phyloP scores from a whole-genome alignment of 2,888 invertebrate genomes.

The Eutolmus rufibarbis region DNA sequence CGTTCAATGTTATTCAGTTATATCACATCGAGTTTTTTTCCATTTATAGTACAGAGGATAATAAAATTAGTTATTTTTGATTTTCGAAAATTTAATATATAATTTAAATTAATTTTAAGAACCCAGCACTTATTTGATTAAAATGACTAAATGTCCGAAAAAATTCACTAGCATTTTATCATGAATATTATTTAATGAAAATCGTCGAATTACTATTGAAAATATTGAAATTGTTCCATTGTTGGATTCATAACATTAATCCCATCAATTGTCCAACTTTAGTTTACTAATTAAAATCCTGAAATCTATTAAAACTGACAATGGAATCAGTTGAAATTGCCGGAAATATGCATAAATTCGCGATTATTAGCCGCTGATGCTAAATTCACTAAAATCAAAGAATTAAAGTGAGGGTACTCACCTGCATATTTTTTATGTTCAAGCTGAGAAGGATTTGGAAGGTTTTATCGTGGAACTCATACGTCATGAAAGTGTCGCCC shows the following conservation, averaged over 20 bases:
- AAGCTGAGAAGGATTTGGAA: slow-evolving; percentile 57
- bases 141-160: not conserved
- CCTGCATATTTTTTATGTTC: slow-evolving; percentile 57
- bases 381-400: not conserved
- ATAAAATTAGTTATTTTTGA: too few species aligned
- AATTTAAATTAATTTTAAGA: too few species aligned
- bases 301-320: not conserved
- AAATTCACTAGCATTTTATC: not conserved
- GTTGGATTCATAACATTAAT: not conserved
- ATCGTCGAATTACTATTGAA: not conserved
- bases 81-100: too few species aligned
- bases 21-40: too few species aligned
- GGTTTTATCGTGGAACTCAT: slow-evolving; percentile 55
- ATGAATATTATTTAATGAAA: not conserved
- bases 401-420: slow-evolving; percentile 48
- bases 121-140: not conserved
- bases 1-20: too few species aligned
- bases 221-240: not conserved
- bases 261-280: not conserved
- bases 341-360: not conserved
- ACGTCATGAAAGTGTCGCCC: slow-evolving; percentile 60
- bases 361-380: not conserved
- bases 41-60: too few species aligned
- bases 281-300: not conserved
- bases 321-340: not conserved